A percentile compares a stretch with the other conserved stretches of the same genome.
phyloP scores from a whole-genome alignment of 2,113 vertebrate genomes.

The Malurus melanocephalus region DNA sequence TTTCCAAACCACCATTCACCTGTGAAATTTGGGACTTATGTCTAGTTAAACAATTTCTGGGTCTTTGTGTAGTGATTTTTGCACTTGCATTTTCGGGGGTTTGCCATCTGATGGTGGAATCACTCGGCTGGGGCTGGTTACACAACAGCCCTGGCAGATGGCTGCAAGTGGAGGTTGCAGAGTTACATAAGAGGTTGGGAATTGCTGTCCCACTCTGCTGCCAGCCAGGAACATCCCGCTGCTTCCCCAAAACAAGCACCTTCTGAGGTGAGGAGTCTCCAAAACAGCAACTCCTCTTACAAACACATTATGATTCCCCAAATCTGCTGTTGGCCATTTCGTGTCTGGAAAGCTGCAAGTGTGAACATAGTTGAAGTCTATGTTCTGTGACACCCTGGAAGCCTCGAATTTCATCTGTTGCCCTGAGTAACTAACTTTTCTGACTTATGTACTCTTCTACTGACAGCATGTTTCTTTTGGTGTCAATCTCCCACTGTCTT shows the following conservation, averaged over 20 bases:
- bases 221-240: fast-evolving
- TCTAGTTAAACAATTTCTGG: background rate
- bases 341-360: background rate
- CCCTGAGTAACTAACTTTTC: background rate
- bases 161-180: background rate
- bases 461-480: background rate
- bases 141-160: background rate
- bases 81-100: background rate
- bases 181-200: background rate
- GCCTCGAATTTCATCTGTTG: background rate
- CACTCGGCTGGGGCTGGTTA: fast-evolving
- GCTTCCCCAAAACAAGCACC: background rate
- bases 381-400: background rate
- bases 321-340: background rate
- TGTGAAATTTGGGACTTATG: background rate
- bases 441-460: background rate
- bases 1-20: background rate
- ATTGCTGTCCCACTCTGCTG: background rate
- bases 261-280: background rate
- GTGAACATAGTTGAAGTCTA: background rate
- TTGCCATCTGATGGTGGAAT: background rate
- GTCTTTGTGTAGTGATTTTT: background rate
- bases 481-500: background rate
- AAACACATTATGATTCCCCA: background rate
- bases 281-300: background rate